Base-by-base conservation (phyloP, 2,888 invertebrate species). In the Mycogona germanica region DNA sequence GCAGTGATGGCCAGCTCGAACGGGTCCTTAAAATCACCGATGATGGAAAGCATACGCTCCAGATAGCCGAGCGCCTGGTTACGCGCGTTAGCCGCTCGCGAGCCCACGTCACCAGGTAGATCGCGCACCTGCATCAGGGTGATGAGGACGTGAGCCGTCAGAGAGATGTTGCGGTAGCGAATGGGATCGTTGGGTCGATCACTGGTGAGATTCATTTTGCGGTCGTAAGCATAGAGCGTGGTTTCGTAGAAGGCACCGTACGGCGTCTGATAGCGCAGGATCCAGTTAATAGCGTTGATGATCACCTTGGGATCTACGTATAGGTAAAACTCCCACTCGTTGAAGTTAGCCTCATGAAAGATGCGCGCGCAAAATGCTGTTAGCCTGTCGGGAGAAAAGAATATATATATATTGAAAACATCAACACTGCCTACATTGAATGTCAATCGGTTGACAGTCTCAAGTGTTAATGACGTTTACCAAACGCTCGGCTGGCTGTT, bases 261-360 rank as follows among this genome's bases (percentile, higher is more conserved):
- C 0, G 76, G 76, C 0, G 79, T 81, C 70, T 96, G 95, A 70
- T 88, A 87, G 49, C 81, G 75, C 53, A 95, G 70, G 2, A 96
- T 73, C 89, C 91, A 96, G 1, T 80, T 75, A 2, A 91, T 84
- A 0, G 93, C 81, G 67, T 81, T 82, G 3, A 85, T 80, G 62
- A 95, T 87, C 2, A 89, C 84, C 41, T 78, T 75, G 0, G 89
- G 86, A 68, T 95, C 93, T 60, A 96, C 89, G 71, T 88, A 96
- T 53, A 96, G 81, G 65, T 82, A 89, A 69, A 92, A 89, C 73
- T 95, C 93, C 95, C 95, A 96, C 68, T 96, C 95, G 65, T 92
- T 91, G 70, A 92, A 92, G 35, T 86, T 86, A 0, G 92, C 93
- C 66, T 89, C 88, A 68, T 91, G 85, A 68, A 96, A 82, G 47